Evolutionary conservation across 2,888 invertebrate species (phyloP).

Genomic region (Spisula subtruncata): DNA sequence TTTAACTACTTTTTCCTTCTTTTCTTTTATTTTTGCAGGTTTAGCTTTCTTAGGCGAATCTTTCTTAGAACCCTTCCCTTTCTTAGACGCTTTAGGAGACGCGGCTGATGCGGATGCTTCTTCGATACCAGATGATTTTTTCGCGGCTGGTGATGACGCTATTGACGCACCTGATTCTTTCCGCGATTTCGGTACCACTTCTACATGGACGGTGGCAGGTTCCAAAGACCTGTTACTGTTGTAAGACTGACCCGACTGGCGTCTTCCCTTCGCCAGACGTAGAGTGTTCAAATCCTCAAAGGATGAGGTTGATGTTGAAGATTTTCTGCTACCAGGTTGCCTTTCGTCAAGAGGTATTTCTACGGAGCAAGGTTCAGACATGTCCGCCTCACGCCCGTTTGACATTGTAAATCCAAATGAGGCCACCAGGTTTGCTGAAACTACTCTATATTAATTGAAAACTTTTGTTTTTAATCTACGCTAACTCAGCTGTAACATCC

Average conservation of each 20-base stretch:
- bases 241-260: constrained; percentile 36
- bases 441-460: constrained; percentile 25
- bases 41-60: constrained; percentile 36
- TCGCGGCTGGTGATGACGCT: constrained; percentile 52
- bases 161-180: constrained; percentile 12
- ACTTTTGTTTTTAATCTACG: constrained; percentile 46
- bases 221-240: constrained; percentile 28
- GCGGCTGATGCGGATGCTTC: constrained; percentile 51
- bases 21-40: constrained; percentile 23
- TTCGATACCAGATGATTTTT: constrained; percentile 61
- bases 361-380: constrained; percentile 46
- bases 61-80: constrained; percentile 32
- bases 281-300: constrained; percentile 63
- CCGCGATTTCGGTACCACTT: not conserved
- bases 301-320: constrained; percentile 70
- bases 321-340: constrained; percentile 45
- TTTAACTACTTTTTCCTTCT: constrained; percentile 23
- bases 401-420: constrained; percentile 38
- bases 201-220: constrained; percentile 28
- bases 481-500: constrained; percentile 11
- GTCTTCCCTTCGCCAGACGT: constrained; percentile 10
- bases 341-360: constrained; percentile 55
- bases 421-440: not conserved
- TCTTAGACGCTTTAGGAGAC: constrained; percentile 45
- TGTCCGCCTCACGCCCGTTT: constrained; percentile 35